A percentile compares a stretch with the other conserved stretches of the same genome.
These are phyloP conservation scores for Myiopsitta monachus DNA, from an alignment of 2,113 vertebrate genomes.

Conservation along the genomic window DNA sequence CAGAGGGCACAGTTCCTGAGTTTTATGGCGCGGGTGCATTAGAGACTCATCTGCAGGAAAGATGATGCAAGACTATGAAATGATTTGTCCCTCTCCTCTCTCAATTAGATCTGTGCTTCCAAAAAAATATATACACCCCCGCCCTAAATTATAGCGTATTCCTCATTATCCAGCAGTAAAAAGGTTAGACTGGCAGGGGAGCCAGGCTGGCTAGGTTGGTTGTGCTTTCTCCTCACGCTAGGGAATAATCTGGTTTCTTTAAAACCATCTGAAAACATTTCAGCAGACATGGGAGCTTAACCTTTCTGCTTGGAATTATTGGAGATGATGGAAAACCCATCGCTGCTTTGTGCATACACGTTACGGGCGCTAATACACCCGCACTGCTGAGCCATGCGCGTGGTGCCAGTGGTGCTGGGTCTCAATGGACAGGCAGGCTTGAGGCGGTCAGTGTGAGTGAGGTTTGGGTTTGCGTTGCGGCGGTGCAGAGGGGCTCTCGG, in stretches of 20 bases:
- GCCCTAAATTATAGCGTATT: slow-evolving; percentile 60
- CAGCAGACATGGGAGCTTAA: slow-evolving; percentile 44
- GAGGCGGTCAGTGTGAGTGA: rapidly evolving
- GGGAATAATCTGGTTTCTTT: slow-evolving; percentile 66
- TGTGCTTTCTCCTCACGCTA: slow-evolving; percentile 25
- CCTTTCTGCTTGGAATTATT: background rate
- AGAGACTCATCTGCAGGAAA: slow-evolving; percentile 29
- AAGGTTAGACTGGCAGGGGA: slow-evolving; percentile 69
- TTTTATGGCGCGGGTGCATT: slow-evolving; percentile 33
- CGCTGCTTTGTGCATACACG: background rate
- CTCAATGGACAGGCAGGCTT: background rate
- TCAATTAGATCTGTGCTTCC: slow-evolving; percentile 28
- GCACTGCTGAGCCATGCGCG: background rate
- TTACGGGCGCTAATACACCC: background rate
- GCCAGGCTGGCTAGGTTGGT: slow-evolving; percentile 54
- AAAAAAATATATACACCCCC: background rate
- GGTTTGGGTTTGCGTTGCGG: rapidly evolving
- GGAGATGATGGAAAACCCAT: background rate
- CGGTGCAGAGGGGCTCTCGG: background rate
- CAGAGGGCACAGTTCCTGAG: slow-evolving; percentile 55
- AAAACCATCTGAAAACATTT: slow-evolving; percentile 62
- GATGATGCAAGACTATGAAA: slow-evolving; percentile 53
- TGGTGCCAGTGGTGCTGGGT: background rate
- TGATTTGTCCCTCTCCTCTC: slow-evolving; percentile 32
- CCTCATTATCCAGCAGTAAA: slow-evolving; percentile 67